A percentile compares a stretch with the other conserved stretches of the same genome.
Conservation (phyloP, 2,888 invertebrate species). For the Himalopsyche japonica region DNA sequence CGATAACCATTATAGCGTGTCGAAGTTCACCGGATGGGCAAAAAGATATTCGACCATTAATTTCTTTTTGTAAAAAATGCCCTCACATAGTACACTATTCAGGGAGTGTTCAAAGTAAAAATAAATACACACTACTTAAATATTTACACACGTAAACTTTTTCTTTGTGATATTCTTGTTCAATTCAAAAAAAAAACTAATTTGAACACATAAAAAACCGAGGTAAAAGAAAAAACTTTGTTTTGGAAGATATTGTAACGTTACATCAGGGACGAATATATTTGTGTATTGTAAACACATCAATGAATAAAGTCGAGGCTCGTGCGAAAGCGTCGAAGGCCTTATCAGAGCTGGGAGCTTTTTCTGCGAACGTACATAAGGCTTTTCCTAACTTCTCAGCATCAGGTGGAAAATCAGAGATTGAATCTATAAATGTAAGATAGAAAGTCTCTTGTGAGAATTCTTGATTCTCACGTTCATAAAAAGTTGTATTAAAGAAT, state of each 20-base stretch:
- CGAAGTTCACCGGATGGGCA: no score
- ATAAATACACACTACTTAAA: no score
- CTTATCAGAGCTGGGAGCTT: not conserved
- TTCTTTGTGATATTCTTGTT: not conserved
- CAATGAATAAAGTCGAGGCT: not conserved
- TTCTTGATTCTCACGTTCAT: no score
- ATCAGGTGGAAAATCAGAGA: not conserved
- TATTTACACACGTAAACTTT: no score
- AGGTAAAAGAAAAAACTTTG: not conserved
- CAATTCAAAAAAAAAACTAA: not conserved
- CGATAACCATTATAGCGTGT: no score
- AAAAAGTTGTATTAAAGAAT: no score
- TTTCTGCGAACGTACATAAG: not conserved
- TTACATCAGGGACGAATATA: not conserved
- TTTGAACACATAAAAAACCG: not conserved
- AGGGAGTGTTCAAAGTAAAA: no score
- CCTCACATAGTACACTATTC: no score
- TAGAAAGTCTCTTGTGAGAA: not conserved
- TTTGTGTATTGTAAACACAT: not conserved
- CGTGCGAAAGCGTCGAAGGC: not conserved
- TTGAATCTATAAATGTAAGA: not conserved
- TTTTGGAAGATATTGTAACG: not conserved
- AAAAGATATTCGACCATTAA: no score
- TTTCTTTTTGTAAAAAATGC: no score
- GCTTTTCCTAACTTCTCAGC: not conserved